A percentile compares a stretch with the other conserved stretches of the same genome.
Evolutionary conservation across 2,888 invertebrate genomes (phyloP).

Genomic region (Stegophylla sp.): DNA sequence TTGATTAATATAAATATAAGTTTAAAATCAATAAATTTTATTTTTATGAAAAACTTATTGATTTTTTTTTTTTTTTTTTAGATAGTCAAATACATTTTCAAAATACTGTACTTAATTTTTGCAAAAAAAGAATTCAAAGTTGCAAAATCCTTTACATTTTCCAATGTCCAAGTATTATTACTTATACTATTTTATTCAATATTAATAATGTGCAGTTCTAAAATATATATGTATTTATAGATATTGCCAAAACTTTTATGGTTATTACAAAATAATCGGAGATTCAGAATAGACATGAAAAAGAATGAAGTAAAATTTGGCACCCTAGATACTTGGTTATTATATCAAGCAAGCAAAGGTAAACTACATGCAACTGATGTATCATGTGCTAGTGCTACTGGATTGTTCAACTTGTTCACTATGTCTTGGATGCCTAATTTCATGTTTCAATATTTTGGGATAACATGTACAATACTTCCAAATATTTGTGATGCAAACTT

Average conservation of each 20-base stretch:
- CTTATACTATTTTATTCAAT: conserved; percentile 31
- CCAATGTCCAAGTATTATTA: conserved; percentile 55
- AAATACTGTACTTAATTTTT: conserved; percentile 59
- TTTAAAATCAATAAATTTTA: not conserved
- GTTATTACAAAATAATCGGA: conserved; percentile 77
- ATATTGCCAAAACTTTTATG: conserved; percentile 80
- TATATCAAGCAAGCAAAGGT: conserved; percentile 73
- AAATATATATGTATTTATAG: too few species aligned
- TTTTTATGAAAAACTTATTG: not conserved
- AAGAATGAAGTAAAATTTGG: conserved; percentile 79
- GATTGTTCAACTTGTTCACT: conserved; percentile 90
- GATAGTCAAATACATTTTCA: conserved; percentile 48
- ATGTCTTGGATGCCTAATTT: conserved; percentile 79
- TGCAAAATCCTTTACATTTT: conserved; percentile 56
- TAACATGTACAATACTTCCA: conserved; percentile 80
- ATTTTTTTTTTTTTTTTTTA: conserved; percentile 35
- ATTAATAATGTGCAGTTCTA: conserved; percentile 1
- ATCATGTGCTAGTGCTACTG: conserved; percentile 90
- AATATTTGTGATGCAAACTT: conserved; percentile 79
- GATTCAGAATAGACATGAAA: conserved; percentile 72
- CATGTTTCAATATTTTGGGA: conserved; percentile 74
- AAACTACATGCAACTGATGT: conserved; percentile 82
- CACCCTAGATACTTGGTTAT: conserved; percentile 91
- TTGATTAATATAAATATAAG: not conserved
- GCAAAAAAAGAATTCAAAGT: conserved; percentile 56